Evolutionary conservation across 2,888 invertebrate genomes (phyloP).

Genomic region (Arenicola marina): DNA sequence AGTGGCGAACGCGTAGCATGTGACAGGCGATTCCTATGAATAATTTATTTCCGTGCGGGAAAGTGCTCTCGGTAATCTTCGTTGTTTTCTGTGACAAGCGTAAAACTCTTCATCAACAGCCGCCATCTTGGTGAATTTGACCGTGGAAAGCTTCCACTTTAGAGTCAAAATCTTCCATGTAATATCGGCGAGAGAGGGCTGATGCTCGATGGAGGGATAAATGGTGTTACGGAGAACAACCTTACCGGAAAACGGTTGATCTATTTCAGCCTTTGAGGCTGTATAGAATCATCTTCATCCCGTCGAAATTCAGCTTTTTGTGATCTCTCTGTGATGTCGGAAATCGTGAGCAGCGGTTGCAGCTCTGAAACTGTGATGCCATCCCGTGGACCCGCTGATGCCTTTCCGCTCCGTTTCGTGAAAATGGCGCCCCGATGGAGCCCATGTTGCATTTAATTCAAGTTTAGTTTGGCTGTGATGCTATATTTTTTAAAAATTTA

Average conservation of each 20-base stretch:
- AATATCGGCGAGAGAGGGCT: conserved; percentile 5
- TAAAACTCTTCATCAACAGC: conserved; percentile 94
- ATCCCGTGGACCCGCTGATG: too few species aligned
- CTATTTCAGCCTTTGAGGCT: conserved; percentile 33
- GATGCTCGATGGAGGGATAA: conserved; percentile 17
- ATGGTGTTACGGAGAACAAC: conserved; percentile 28
- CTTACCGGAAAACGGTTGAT: conserved; percentile 21
- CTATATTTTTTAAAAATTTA: background rate
- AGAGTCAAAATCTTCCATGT: conserved; percentile 27
- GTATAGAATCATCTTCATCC: conserved; percentile 34
- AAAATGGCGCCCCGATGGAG: background rate
- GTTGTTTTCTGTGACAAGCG: conserved; percentile 84
- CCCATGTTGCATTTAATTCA: background rate
- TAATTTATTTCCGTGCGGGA: conserved; percentile 48
- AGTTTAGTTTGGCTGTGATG: background rate
- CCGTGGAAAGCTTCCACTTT: conserved; percentile 75
- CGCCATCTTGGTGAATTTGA: conserved; percentile 89
- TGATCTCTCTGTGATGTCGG: conserved; percentile 23
- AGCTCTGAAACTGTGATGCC: background rate
- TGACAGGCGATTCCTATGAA: conserved; percentile 43
- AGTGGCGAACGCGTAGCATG: conserved; percentile 33
- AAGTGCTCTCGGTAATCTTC: conserved; percentile 54
- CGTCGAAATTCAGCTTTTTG: conserved; percentile 33
- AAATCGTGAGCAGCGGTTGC: conserved; percentile 12
- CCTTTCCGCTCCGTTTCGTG: too few species aligned